Evolutionary conservation across 2,888 invertebrate genomes (phyloP).

Genomic region (Meta bourneti): DNA sequence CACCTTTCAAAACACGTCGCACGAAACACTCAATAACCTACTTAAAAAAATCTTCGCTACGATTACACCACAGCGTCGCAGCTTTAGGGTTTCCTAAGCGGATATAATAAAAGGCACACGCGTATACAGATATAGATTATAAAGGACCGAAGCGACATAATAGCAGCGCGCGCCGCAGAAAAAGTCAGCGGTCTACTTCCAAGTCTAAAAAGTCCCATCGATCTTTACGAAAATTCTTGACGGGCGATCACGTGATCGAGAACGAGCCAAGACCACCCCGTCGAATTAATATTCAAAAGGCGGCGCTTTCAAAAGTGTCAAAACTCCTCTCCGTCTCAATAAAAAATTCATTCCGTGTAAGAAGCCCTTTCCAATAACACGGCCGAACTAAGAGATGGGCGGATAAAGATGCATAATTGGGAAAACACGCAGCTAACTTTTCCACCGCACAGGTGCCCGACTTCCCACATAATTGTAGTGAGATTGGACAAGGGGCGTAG

Average conservation of each 20-base stretch:
- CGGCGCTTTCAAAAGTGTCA: slow-evolving; percentile 68
- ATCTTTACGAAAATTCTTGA: slow-evolving; percentile 63
- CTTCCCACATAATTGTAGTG: slow-evolving; percentile 44
- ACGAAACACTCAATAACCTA: too few species aligned
- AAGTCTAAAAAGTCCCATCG: slow-evolving; percentile 31
- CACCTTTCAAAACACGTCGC: too few species aligned
- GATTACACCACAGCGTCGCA: too few species aligned
- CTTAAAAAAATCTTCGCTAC: too few species aligned
- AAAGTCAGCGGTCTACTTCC: background rate
- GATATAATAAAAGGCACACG: background rate
- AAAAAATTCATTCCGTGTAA: slow-evolving; percentile 71
- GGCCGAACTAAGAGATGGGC: slow-evolving; percentile 40
- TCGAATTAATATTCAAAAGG: slow-evolving; percentile 70
- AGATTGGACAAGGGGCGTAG: slow-evolving; percentile 20
- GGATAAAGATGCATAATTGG: slow-evolving; percentile 62
- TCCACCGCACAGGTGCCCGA: slow-evolving; percentile 34
- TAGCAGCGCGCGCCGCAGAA: background rate
- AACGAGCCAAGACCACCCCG: background rate
- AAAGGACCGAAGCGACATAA: background rate
- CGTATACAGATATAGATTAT: background rate
- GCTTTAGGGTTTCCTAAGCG: too few species aligned
- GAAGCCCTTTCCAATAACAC: slow-evolving; percentile 64
- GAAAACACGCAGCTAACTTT: slow-evolving; percentile 54
- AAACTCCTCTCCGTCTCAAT: slow-evolving; percentile 62
- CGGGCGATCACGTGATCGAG: slow-evolving; percentile 61